phyloP scores from a whole-genome alignment of 2,797 vertebrate species.

The Dipus sagitta region DNA sequence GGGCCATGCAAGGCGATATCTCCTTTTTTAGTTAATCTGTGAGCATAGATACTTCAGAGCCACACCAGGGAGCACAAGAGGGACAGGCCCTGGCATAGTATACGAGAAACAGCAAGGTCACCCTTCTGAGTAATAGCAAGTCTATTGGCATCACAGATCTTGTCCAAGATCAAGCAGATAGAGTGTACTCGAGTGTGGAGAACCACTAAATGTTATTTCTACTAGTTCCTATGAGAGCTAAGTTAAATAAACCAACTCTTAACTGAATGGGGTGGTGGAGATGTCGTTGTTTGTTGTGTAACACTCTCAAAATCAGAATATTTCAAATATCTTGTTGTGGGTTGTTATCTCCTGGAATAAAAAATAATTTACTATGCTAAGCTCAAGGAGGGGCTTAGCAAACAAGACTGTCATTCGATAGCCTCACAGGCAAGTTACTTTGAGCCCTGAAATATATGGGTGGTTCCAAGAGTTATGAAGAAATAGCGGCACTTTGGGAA shows the following conservation, averaged over 20 bases:
- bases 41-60: background rate
- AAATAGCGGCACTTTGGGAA: background rate
- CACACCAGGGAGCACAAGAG: background rate
- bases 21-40: background rate
- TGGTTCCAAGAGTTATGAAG: background rate
- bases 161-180: background rate
- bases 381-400: background rate
- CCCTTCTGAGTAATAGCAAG: background rate
- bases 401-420: background rate
- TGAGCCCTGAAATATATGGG: background rate
- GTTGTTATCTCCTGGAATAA: background rate
- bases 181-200: background rate
- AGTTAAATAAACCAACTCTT: slow-evolving; percentile 39
- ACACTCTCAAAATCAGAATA: slow-evolving; percentile 34
- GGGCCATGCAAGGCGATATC: background rate
- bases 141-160: background rate
- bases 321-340: slow-evolving; percentile 19
- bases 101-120: background rate
- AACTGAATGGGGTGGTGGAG: background rate
- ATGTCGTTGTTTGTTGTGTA: background rate
- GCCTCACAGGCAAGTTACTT: background rate
- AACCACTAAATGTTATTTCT: background rate
- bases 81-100: background rate
- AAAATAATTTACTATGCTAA: background rate
- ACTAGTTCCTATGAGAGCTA: background rate